Evolutionary conservation across 2,113 vertebrate species (phyloP).

Genomic region (Aphelocoma coerulescens): DNA sequence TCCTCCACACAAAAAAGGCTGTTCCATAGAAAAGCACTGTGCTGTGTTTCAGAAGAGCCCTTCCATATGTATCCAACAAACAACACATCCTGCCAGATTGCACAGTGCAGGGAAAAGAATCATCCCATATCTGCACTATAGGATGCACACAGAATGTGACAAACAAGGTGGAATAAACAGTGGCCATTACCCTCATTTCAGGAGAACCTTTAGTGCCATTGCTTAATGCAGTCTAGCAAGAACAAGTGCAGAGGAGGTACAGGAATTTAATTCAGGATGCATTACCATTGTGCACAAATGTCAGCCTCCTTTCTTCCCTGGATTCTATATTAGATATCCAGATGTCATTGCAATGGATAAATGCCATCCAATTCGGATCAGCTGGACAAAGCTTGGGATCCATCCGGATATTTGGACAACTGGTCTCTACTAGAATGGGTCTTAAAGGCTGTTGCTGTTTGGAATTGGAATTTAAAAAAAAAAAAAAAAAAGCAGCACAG

Average conservation of each 20-base stretch:
- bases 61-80: not conserved
- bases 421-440: conserved; percentile 77
- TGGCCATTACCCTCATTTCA: not conserved
- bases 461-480: not conserved
- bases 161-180: not conserved
- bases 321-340: conserved; percentile 79
- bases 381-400: conserved; percentile 82
- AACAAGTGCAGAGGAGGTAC: not conserved
- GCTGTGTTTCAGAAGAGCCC: not conserved
- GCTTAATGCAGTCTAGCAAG: not conserved
- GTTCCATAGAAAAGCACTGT: not conserved
- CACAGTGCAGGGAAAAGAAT: not conserved
- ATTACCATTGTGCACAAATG: conserved; percentile 80
- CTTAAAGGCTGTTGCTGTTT: conserved; percentile 77
- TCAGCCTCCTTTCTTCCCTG: conserved; percentile 78
- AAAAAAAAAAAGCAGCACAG: not conserved
- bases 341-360: conserved; percentile 81
- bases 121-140: not conserved
- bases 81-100: not conserved
- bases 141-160: not conserved
- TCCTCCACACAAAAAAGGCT: not conserved
- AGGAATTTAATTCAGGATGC: not conserved
- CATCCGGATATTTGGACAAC: conserved; percentile 84
- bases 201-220: not conserved
- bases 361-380: conserved; percentile 81